Evolutionary conservation across 2,888 invertebrate genomes (phyloP), one percentile per base, ranked within the genome.

Genomic region (Epinotia ramella): DNA sequence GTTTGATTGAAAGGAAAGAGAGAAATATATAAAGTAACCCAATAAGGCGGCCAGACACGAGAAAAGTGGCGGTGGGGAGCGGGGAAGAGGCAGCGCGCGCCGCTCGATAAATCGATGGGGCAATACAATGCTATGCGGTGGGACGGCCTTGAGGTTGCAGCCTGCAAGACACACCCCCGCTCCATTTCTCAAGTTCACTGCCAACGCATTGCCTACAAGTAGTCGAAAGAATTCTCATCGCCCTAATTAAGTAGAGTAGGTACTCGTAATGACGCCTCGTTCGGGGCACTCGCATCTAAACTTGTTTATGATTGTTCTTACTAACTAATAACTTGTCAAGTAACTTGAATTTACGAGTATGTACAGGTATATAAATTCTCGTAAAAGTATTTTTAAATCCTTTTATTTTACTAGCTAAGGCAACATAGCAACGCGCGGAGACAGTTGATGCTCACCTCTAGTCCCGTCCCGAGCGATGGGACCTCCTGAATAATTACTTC

Each of bases 31-130:
- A 80, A 81, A 81, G 79, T 79, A 78, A 81, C 79, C 78, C 81
- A 80, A 79, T 79, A 81, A 80, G 81, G 78, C 73, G 82, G 82
- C 86, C 85, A 84, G 78, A 83, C 84, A 83, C 82, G 84, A 83
- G 84, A 84, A 83, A 84, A 85, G 84, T 83, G 86, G 84, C 79
- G 85, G 79, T 72, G 76, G 74, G 60, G 85, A 84, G 84, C 80
- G 83, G 84, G 76, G 80, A 83, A 84, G 87, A 83, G 87, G 89
- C 81, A 91, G 93, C 92, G 93, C 91, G 93, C 92, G 93, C 92
- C 92, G 93, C 85, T 93, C 94, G 89, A 93, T 94, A 94, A 93
- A 94, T 94, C 93, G 93, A 93, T 93, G 89, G 87, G 84, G 86
- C 87, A 89, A 89, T 89, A 92, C 89, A 91, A 90, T 89, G 89